Evolutionary conservation across 2,888 invertebrate genomes (phyloP).

Genomic region (Drosophila villosipedis): DNA sequence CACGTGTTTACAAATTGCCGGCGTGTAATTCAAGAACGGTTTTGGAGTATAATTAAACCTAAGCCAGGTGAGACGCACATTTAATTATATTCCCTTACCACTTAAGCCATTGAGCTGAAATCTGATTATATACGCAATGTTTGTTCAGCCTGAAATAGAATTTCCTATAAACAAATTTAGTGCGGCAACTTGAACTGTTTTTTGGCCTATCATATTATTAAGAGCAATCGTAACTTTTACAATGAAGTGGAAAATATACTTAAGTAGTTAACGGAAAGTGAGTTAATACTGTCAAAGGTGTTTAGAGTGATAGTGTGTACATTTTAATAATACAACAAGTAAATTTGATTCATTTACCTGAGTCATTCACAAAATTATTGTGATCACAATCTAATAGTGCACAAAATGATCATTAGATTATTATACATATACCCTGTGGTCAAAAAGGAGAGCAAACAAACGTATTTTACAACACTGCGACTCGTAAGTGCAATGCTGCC

Average conservation of each 20-base stretch:
- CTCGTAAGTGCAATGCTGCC: slow-evolving; percentile 13
- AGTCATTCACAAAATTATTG: not conserved
- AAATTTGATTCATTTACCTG: not conserved
- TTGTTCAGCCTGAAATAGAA: not conserved
- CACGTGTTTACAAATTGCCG: slow-evolving; percentile 30
- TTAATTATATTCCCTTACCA: slow-evolving; percentile 5
- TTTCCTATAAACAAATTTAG: slow-evolving; percentile 13
- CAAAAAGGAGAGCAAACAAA: not conserved
- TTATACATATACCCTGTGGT: not conserved
- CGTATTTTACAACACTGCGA: slow-evolving; percentile 31
- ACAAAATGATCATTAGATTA: not conserved
- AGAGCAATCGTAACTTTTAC: not conserved
- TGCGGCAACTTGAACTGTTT: not conserved
- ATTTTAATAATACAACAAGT: not conserved
- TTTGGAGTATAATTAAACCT: slow-evolving; percentile 9
- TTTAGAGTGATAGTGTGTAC: not conserved
- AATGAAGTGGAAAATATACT: not conserved
- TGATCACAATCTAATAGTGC: not conserved
- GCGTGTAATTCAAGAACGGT: slow-evolving; percentile 19
- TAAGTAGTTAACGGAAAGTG: not conserved
- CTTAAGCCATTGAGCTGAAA: slow-evolving; percentile 1
- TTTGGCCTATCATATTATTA: not conserved
- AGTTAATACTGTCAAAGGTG: not conserved
- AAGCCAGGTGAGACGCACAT: slow-evolving; percentile 34
- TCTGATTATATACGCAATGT: slow-evolving; percentile 1